phyloP scores from a whole-genome alignment of 2,888 invertebrate genomes.

The Zele albiditarsus region DNA sequence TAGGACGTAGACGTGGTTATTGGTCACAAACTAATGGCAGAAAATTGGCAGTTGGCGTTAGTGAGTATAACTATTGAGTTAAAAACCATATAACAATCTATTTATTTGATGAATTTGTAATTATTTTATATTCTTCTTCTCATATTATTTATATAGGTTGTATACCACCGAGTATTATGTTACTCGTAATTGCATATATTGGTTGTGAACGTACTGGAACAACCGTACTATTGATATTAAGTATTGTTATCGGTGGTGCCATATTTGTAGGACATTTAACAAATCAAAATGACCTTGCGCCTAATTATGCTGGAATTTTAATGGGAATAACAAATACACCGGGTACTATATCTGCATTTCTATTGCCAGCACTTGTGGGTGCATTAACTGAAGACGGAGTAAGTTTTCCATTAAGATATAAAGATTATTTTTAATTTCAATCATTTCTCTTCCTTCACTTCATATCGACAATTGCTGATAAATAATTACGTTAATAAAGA shows the following conservation, averaged over 20 bases:
- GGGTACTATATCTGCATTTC: constrained; percentile 67
- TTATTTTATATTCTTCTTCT: background rate
- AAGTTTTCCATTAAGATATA: constrained; percentile 45
- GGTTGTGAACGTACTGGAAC: constrained; percentile 60
- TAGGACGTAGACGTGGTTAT: constrained; percentile 59
- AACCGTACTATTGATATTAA: constrained; percentile 59
- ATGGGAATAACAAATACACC: constrained; percentile 71
- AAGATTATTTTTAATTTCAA: background rate
- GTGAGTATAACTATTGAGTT: constrained; percentile 53
- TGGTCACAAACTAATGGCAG: constrained; percentile 66
- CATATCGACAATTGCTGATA: too few relatives aligned
- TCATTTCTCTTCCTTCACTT: background rate
- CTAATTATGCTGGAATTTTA: constrained; percentile 69
- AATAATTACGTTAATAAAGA: too few relatives aligned
- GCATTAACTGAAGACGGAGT: constrained; percentile 62
- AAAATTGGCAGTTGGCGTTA: constrained; percentile 66
- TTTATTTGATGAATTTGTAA: background rate
- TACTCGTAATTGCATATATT: constrained; percentile 63
- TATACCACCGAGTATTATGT: constrained; percentile 61
- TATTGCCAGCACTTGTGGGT: constrained; percentile 66
- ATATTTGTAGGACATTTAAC: constrained; percentile 68
- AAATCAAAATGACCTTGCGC: constrained; percentile 69
- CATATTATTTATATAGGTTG: constrained; percentile 59
- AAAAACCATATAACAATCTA: background rate
- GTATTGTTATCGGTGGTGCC: constrained; percentile 63